Base-by-base conservation (phyloP, 2,797 vertebrate genomes). In the Valencia hispanica region DNA sequence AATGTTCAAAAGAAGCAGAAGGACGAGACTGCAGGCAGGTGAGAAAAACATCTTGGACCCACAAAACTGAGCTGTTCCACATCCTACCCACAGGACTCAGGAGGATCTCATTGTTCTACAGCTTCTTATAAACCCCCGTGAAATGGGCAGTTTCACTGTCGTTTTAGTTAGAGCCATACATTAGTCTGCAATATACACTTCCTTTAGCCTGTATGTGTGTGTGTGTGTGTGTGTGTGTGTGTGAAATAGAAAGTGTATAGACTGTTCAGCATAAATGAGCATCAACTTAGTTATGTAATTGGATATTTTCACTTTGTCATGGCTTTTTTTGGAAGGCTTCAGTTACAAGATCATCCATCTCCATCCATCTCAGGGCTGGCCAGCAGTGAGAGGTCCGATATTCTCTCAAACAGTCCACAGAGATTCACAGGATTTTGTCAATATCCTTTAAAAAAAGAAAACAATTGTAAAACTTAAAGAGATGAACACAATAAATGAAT, bases 231-330 rank as follows among this genome's bases (percentile, higher is more conserved):
- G 32, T 41, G 20, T 59, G 57, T 36, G 32, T 11, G 47, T 50
- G 47, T 70, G 41, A 72, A 12, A 78, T 27, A 43, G 75, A 77
- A 77, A 72, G 32, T 2, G 8, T 41, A 41, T 17, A 59, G 78
- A 72, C 18, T 70, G 65, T 72, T 92, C 87, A 91, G 88, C 88
- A 84, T 70, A 89, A 87, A 1, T n/a, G 5, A 80, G 87, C 82
- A 3, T 93, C 82, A 50, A 73, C 75, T 77, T 73, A 34, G 39
- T 74, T 25, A 51, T 73, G 86, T 79, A 84, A 89, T 59, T 65
- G 61, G 78, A 91, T 75, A 82, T 72, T 22, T 83, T 6, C 84
- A 82, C 84, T 22, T 68, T 48, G 63, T 84, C 72, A 86, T 79
- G 74, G 77, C 82, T 65, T 90, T 85, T 80, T 73, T 48, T 10